Conservation (phyloP, 2,113 vertebrate genomes). For the Microtus oregoni region DNA sequence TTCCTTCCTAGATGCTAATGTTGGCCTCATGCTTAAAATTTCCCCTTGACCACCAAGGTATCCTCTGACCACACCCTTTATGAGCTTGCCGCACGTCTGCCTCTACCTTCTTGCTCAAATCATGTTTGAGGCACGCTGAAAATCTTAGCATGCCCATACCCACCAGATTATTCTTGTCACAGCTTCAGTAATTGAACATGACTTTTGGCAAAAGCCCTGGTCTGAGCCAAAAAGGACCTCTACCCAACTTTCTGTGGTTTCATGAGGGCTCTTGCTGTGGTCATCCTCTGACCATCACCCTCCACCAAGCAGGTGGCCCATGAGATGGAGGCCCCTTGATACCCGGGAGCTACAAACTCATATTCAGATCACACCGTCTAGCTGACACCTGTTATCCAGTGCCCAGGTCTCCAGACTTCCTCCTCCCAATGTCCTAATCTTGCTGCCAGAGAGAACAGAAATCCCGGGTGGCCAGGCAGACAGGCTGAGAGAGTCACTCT, state of each 20-base stretch:
- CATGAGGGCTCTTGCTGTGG: not conserved
- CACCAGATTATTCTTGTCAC: conserved; percentile 5
- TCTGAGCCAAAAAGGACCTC: not conserved
- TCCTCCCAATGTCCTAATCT: not conserved
- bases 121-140: not conserved
- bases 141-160: not conserved
- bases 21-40: not conserved
- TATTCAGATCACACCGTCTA: not conserved
- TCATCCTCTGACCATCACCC: not conserved
- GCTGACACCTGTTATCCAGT: not conserved
- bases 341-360: not conserved
- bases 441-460: not conserved
- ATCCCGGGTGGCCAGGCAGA: no score
- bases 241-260: not conserved
- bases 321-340: not conserved
- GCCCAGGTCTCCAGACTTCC: no score
- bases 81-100: not conserved
- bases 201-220: not conserved
- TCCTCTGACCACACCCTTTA: not conserved
- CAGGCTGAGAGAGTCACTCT: not conserved
- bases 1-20: not conserved
- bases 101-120: not conserved
- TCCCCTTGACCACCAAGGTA: not conserved
- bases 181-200: not conserved
- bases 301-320: not conserved